Evolutionary conservation across 2,888 invertebrate species (phyloP), one percentile per base, ranked within the genome.

Genomic region (Monoplex corrugatus): DNA sequence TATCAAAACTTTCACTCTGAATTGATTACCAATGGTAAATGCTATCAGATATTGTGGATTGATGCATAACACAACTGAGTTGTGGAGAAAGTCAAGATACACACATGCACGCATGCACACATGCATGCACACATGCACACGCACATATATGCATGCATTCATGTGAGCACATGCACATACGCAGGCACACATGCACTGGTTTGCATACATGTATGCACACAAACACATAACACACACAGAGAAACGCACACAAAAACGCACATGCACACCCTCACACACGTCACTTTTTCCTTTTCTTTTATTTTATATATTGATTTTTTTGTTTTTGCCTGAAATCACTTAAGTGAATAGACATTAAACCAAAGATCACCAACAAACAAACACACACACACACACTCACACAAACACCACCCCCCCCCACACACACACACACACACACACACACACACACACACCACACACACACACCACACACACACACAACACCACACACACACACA

Each of bases 401-500:
- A 28, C 63, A 68, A n/a, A n/a, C n/a, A n/a, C n/a, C n/a, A n/a
- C n/a, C n/a, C n/a, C n/a, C n/a, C n/a, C n/a, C n/a, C 13, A 68
- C 63, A 68, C 63, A 68, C 63, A 68, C 63, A 68, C 63, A 68
- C 63, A 8, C 8, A 68, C 28, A 68, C 63, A 23, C 63, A 68
- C 28, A 68, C 63, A 28, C 28, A 28, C 63, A 68, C 28, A 28
- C 63, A 68, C 13, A 68, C 63, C 16, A n/a, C n/a, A n/a, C n/a
- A n/a, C n/a, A n/a, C n/a, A n/a, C n/a, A n/a, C n/a, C n/a, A n/a
- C n/a, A n/a, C n/a, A n/a, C n/a, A n/a, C n/a, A n/a, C n/a, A n/a
- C n/a, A n/a, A n/a, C n/a, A n/a, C n/a, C 63, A 68, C 63, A 68
- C 63, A 68, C 63, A 68, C 63, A 68, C 63, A 68, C 63, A 68